Base-by-base conservation (phyloP, 1,140 invertebrate species). In the Drosophila equinoxialis region DNA sequence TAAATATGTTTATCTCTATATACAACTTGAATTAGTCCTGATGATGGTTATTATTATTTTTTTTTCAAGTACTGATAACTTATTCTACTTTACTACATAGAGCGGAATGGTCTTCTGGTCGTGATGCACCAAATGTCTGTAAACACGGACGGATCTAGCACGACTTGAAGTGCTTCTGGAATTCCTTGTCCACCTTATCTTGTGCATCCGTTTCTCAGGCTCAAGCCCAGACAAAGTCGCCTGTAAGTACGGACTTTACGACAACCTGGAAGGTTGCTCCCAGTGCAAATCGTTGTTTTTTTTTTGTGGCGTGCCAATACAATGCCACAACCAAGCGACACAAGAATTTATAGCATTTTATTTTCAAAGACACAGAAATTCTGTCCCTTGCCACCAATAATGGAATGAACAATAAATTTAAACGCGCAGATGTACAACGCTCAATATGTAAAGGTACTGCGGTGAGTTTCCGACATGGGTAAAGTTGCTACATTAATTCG, bases 331-430 rank as follows among this genome's bases (percentile, higher is more conserved):
- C 75, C 64, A 76, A 83, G 87, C 79, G 79, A 86, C 83, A 81
- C 83, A 86, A 89, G 79, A 86, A 86, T 86, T 86, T 89, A 86
- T 89, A 85, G 83, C 84, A 87, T 87, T 89, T 87, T 84, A 89
- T 85, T 87, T 87, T 89, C 83, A 89, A 87, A 87, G 80, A 82
- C 77, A 87, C 83, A 84, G 72, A 87, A 87, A 89, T 87, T 59
- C 80, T 87, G 82, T 87, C 82, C 82, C 82, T 86, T 86, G 83
- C 83, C 83, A 86, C 83, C 83, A 86, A 89, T 86, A 86, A 86
- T 83, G 83, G 83, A 86, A 87, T 86, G 83, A 80, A 86, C 83
- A 86, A 86, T 86, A 86, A 86, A 86, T 86, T 86, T 86, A 86
- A 86, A 86, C 84, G 83, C 87, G 76, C 82, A 86, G 83, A 86